These are phyloP conservation scores for Cyanistes caeruleus DNA, from an alignment of 2,113 vertebrate species.

Conservation along the genomic window DNA sequence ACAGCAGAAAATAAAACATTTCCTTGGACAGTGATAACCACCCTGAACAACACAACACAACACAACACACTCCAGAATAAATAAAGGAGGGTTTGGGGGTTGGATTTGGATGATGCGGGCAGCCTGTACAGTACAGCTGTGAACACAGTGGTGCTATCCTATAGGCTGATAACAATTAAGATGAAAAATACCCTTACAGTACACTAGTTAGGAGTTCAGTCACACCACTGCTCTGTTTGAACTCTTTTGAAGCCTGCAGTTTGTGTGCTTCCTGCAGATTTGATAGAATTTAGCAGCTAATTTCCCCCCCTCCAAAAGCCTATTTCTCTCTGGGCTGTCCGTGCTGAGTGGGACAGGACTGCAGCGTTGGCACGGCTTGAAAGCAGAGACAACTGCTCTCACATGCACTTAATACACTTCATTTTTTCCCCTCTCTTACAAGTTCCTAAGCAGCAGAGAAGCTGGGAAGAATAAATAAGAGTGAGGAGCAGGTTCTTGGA, in stretches of 20 bases:
- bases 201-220: not conserved
- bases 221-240: not conserved
- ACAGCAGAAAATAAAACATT: slow-evolving; percentile 34
- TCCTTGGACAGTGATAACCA: slow-evolving; percentile 29
- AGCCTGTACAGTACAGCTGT: not conserved
- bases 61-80: not conserved
- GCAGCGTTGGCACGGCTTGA: fast-evolving
- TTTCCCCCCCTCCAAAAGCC: not conserved
- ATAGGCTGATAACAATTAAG: not conserved
- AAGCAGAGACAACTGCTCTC: not conserved
- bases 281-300: not conserved
- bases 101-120: not conserved
- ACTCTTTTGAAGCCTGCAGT: not conserved
- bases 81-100: not conserved
- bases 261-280: not conserved
- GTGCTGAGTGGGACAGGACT: not conserved
- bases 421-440: not conserved
- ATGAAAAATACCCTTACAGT: not conserved
- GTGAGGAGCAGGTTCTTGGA: not conserved
- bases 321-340: not conserved
- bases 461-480: not conserved
- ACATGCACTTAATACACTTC: not conserved
- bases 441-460: not conserved
- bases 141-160: not conserved
- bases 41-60: not conserved